Percentiles rank a stretch among this genome's conserved stretches.
Evolutionary conservation across 2,888 invertebrate species (phyloP).

Genomic region (Dendrolimus pini): DNA sequence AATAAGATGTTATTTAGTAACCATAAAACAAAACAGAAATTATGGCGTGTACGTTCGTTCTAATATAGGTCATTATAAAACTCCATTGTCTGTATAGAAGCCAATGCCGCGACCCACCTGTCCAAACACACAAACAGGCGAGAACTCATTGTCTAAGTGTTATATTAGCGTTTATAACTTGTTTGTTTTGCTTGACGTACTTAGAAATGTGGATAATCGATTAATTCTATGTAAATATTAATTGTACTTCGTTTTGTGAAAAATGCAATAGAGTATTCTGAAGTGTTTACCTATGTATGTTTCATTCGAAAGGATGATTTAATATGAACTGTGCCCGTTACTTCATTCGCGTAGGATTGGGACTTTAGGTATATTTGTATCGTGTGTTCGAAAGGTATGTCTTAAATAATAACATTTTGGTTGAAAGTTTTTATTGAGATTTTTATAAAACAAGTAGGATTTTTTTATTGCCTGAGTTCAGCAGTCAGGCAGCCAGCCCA

Average conservation of each 20-base stretch:
- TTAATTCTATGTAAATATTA: slow-evolving; percentile 4
- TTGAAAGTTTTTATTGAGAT: no score
- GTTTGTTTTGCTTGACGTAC: slow-evolving; percentile 19
- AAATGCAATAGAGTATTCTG: not conserved
- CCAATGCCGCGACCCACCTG: slow-evolving; percentile 21
- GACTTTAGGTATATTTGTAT: no score
- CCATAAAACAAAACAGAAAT: not conserved
- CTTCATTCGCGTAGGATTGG: no score
- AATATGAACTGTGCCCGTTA: no score
- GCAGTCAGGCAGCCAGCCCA: not conserved
- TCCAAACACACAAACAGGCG: slow-evolving; percentile 13
- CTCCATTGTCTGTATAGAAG: slow-evolving; percentile 5
- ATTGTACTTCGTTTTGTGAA: not conserved
- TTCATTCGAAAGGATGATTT: no score
- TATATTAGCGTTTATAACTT: slow-evolving; percentile 16
- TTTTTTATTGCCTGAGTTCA: not conserved
- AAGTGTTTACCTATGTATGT: not conserved
- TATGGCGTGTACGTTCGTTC: not conserved
- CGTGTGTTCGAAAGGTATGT: no score
- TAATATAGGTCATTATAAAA: slow-evolving; percentile 10
- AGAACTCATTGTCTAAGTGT: not conserved
- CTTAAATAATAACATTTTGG: no score
- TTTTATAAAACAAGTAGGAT: not conserved
- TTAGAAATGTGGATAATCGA: not conserved
- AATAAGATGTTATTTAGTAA: not conserved